Evolutionary conservation across 2,888 invertebrate species (phyloP), one percentile per base, ranked within the genome.

Genomic region (Drosophila nigritarsus): DNA sequence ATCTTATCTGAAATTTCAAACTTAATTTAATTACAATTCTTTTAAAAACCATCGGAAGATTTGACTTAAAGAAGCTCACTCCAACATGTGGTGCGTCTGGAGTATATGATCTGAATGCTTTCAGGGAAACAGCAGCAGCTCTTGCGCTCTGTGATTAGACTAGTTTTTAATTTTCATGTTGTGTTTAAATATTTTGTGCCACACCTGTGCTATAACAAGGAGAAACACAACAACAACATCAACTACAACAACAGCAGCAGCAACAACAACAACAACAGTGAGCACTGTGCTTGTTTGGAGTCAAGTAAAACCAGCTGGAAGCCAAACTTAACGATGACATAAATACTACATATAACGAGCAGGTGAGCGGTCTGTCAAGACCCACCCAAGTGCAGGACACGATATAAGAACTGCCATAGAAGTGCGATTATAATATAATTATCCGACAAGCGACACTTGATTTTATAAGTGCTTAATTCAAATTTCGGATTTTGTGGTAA

Each of bases 121-220:
- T 56, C 59, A 61, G 40, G 50, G 24, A 54, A 74, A 64, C 59
- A 63, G 65, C 50, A 36, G 40, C 75, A 50, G 66, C 27, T 40
- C 7, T 58, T 38, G 48, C 48, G 83, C 76, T 58, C 80, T 69
- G 66, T 82, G 90, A 84, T 84, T 84, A 89, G 90, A 89, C 90
- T 82, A 82, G 88, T 87, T 84, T 87, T 82, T 82, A 85, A 84
- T 89, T 85, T 90, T 75, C 83, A 75, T 84, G 88, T 73, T 71
- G 82, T 84, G 84, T 71, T 89, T 89, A 88, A 89, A 87, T 89
- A 87, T 85, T 85, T 77, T 62, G 76, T 55, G 90, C 90, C 84
- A 89, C 84, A 84, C 84, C 84, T 87, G 80, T 55, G 70, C 67
- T 65, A 59, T 66, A 71, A 80, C 64, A 76, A 58, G 65, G 53